A percentile compares a stretch with the other conserved stretches of the same genome.
phyloP scores from a whole-genome alignment of 2,888 invertebrate species.

The Helicoverpa assulta region DNA sequence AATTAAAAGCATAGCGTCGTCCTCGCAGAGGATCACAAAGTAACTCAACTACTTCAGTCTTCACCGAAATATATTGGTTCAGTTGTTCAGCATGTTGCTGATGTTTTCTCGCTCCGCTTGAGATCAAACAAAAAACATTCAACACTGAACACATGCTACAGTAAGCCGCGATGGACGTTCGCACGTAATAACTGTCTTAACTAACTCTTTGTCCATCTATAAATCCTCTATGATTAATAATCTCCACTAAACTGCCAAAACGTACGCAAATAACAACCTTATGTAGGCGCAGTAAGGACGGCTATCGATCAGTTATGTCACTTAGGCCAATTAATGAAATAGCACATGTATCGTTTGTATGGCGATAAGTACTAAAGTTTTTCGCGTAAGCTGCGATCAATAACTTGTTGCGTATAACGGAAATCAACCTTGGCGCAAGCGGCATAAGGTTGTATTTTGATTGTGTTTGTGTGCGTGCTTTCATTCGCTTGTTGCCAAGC shows the following conservation, averaged over 20 bases:
- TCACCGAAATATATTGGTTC: conserved; percentile 33
- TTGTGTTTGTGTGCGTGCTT: conserved; percentile 68
- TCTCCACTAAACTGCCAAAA: conserved; percentile 34
- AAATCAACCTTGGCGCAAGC: conserved; percentile 31
- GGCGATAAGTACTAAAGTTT: conserved; percentile 87
- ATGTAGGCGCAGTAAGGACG: conserved; percentile 34
- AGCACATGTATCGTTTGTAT: conserved; percentile 80
- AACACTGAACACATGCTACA: conserved; percentile 39
- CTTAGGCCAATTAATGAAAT: conserved; percentile 80
- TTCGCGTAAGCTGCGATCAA: conserved; percentile 88
- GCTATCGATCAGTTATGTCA: conserved; percentile 59
- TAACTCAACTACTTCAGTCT: conserved; percentile 9
- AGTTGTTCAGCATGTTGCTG: conserved; percentile 19
- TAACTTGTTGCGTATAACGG: conserved; percentile 68
- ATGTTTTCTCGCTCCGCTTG: conserved; percentile 46
- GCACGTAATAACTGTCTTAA: conserved; percentile 56
- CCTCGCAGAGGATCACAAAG: too few species aligned
- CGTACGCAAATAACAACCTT: conserved; percentile 37
- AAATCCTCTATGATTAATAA: conserved; percentile 61
- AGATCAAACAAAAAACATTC: conserved; percentile 43
- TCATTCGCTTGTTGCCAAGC: conserved; percentile 88
- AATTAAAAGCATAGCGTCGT: not conserved
- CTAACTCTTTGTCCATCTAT: conserved; percentile 56
- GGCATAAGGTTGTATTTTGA: conserved; percentile 58
- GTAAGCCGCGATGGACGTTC: conserved; percentile 44